Evolutionary conservation across 2,113 vertebrate genomes (phyloP).

Genomic region (Tychaedon coryphoeus): DNA sequence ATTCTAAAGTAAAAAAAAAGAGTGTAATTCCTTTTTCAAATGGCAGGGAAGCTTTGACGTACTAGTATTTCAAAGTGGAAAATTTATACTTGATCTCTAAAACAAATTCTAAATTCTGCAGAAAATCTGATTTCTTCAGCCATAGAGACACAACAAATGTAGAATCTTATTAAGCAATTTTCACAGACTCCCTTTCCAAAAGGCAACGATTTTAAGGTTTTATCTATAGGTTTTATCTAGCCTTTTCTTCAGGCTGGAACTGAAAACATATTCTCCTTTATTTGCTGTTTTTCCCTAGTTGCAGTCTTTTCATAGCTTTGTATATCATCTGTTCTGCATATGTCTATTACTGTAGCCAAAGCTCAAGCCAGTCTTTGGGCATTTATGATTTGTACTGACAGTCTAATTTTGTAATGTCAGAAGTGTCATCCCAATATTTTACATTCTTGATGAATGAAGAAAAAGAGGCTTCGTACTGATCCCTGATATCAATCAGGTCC

Average conservation of each 20-base stretch:
- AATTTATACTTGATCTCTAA: neutral
- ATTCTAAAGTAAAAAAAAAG: neutral
- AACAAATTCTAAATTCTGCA: conserved; percentile 1
- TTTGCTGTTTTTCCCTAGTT: neutral
- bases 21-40: neutral
- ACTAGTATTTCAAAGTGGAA: neutral
- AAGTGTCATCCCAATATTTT: neutral
- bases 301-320: neutral
- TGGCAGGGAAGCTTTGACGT: neutral
- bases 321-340: neutral
- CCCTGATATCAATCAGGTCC: neutral
- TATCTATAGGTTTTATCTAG: neutral
- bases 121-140: neutral
- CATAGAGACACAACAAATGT: neutral
- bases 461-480: neutral
- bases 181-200: neutral
- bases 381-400: neutral
- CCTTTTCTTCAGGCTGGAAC: neutral
- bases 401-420: neutral
- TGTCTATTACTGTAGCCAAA: neutral
- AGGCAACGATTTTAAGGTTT: neutral
- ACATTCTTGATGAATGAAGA: neutral
- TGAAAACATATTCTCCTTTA: neutral
- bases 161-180: conserved; percentile 7
- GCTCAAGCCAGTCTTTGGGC: neutral